Evolutionary conservation across 2,113 vertebrate genomes (phyloP).

Genomic region (Platysteira castanea): DNA sequence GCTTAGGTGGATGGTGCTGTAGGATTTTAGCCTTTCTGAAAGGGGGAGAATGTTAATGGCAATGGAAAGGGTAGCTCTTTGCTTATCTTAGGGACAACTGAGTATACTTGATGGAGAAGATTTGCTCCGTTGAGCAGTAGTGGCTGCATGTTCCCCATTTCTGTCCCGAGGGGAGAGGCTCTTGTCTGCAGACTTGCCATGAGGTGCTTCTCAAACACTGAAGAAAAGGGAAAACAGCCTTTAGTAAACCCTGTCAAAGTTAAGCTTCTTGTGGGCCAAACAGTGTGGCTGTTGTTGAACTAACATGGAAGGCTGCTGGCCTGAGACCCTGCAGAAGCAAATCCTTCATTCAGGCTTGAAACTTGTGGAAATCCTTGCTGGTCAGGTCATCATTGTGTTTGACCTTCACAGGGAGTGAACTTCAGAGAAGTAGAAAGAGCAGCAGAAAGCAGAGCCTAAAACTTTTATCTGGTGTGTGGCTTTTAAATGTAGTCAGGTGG

Average conservation of each 20-base stretch:
- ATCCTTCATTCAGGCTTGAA: not conserved
- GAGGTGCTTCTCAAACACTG: not conserved
- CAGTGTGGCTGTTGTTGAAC: not conserved
- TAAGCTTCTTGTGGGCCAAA: not conserved
- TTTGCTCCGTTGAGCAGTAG: not conserved
- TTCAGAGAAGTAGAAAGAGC: conserved; percentile 21
- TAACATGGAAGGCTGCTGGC: not conserved
- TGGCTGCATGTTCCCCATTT: not conserved
- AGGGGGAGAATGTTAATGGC: not conserved
- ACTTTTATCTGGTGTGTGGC: not conserved
- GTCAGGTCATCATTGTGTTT: conserved; percentile 1
- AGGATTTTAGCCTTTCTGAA: not conserved
- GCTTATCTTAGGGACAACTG: not conserved
- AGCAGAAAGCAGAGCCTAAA: not conserved
- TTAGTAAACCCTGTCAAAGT: not conserved
- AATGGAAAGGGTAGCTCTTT: not conserved
- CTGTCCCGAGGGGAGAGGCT: not conserved
- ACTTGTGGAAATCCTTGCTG: not conserved
- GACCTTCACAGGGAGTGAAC: conserved; percentile 23
- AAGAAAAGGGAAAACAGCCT: not conserved
- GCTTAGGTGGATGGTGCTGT: not conserved
- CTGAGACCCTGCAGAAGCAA: not conserved
- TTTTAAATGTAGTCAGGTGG: conserved; percentile 21
- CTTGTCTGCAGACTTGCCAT: not conserved
- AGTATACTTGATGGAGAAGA: not conserved